Evolutionary conservation across 1,140 invertebrate genomes (phyloP).

Genomic region (Dreissena polymorpha): DNA sequence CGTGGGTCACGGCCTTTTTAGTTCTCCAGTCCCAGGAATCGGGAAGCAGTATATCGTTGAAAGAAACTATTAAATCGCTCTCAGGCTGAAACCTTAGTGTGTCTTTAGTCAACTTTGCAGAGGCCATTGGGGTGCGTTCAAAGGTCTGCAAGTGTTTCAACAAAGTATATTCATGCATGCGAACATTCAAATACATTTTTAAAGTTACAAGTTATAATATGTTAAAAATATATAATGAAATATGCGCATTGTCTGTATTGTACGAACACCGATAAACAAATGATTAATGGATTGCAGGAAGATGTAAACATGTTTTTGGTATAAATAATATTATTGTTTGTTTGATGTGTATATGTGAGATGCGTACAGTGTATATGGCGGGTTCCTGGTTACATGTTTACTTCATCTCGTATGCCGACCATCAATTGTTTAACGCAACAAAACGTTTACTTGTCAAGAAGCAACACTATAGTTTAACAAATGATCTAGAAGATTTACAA

Average conservation of each 20-base stretch:
- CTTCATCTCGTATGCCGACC: neutral
- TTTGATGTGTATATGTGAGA: neutral
- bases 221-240: no score
- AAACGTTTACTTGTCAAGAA: neutral
- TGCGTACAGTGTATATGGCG: neutral
- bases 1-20: constrained; percentile 56
- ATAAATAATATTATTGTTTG: no score
- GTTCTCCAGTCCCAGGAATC: constrained; percentile 59
- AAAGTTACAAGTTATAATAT: no score
- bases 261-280: no score
- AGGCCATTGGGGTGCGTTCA: neutral
- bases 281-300: no score
- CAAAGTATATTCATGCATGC: neutral
- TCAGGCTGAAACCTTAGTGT: neutral
- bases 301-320: no score
- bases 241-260: no score
- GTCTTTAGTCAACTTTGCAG: neutral
- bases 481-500: no score
- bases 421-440: neutral
- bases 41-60: constrained; percentile 21
- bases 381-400: neutral
- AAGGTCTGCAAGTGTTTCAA: neutral
- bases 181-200: no score
- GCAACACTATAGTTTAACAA: no score
- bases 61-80: neutral